Percentiles rank a stretch among this genome's conserved stretches.
phyloP scores from a whole-genome alignment of 1,140 invertebrate genomes.

The Drosophila pseudoananassae region DNA sequence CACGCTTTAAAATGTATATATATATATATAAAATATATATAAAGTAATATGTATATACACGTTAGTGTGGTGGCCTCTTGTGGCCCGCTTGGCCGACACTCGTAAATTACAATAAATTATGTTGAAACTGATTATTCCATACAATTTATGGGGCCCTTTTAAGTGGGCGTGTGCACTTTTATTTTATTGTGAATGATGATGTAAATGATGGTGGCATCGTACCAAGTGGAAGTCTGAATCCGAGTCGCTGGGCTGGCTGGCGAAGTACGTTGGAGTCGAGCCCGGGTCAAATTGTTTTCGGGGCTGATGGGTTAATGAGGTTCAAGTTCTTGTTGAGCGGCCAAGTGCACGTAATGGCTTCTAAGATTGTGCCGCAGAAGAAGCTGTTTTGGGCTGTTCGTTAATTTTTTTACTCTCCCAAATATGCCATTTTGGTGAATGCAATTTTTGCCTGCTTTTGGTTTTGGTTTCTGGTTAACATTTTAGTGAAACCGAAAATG shows the following conservation, averaged over 20 bases:
- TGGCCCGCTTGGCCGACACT: conserved; percentile 72
- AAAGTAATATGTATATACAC: conserved; percentile 25
- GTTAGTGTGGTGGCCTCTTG: background rate
- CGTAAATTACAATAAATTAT: conserved; percentile 83
- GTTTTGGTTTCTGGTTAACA: background rate
- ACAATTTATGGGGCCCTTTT: conserved; percentile 81
- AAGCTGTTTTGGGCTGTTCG: conserved; percentile 15
- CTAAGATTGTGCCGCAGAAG: conserved; percentile 43
- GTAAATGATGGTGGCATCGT: conserved; percentile 76
- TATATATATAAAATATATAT: conserved; percentile 16
- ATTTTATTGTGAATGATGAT: conserved; percentile 83
- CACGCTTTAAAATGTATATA: conserved; percentile 8
- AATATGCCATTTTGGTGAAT: conserved; percentile 13
- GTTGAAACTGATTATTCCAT: conserved; percentile 81
- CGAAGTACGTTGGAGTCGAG: conserved; percentile 53
- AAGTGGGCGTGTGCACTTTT: conserved; percentile 81
- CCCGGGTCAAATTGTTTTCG: conserved; percentile 68
- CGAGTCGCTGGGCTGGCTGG: conserved; percentile 32
- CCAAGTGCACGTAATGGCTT: conserved; percentile 44
- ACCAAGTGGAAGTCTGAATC: conserved; percentile 26
- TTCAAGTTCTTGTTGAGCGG: conserved; percentile 48
- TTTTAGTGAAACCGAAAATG: conserved; percentile 40
- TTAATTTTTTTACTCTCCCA: background rate
- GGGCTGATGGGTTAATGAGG: conserved; percentile 72
- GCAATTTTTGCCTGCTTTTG: background rate